Conservation (phyloP, 2,797 vertebrate species). For the Pseudochromis fuscus region DNA sequence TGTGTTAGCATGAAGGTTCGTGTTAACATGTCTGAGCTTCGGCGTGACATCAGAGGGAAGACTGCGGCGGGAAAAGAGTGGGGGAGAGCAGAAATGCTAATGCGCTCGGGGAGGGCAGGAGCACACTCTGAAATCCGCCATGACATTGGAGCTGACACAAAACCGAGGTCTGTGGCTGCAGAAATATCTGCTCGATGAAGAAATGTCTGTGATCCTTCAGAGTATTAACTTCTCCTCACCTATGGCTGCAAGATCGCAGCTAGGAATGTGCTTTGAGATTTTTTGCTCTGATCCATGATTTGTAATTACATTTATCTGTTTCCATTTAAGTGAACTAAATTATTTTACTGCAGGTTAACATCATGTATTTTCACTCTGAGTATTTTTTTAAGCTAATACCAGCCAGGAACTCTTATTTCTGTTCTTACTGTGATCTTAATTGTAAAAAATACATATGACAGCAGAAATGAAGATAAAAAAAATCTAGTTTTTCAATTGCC, state of each 20-base stretch:
- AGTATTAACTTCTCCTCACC: conserved; percentile 33
- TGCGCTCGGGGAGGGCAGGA: conserved; percentile 60
- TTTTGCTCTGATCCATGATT: background rate
- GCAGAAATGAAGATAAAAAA: too few relatives aligned
- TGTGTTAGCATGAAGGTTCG: conserved; percentile 65
- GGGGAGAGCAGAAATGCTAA: conserved; percentile 65
- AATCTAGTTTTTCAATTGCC: too few relatives aligned
- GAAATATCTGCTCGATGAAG: conserved; percentile 58
- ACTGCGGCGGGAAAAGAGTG: conserved; percentile 48
- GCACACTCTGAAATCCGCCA: conserved; percentile 70
- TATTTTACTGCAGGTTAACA: background rate
- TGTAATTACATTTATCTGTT: background rate
- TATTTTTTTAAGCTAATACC: background rate
- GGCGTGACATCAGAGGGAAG: conserved; percentile 69
- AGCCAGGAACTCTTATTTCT: background rate
- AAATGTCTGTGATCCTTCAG: conserved; percentile 46
- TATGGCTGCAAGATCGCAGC: conserved; percentile 13
- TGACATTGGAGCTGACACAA: conserved; percentile 72
- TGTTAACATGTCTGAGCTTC: conserved; percentile 73
- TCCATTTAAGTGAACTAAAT: background rate
- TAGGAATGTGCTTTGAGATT: background rate
- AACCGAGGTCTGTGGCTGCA: conserved; percentile 59
- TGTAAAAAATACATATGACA: too few relatives aligned
- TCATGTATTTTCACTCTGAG: background rate
- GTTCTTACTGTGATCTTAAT: background rate